Base-by-base conservation (phyloP, 2,888 invertebrate genomes). In the Tachystola acroxantha region DNA sequence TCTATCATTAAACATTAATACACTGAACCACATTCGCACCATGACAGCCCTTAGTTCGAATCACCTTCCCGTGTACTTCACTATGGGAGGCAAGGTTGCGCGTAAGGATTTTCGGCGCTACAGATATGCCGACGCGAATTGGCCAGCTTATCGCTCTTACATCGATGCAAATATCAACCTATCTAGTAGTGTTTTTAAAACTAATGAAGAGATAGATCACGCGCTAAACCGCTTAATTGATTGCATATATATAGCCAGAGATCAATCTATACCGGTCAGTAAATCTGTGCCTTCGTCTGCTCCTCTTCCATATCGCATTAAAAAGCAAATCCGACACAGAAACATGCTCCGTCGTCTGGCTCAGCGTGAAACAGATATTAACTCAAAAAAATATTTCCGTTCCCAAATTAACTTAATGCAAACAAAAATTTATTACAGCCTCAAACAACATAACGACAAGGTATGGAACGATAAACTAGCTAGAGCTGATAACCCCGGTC, bases 51-150 rank as follows among this genome's bases (percentile, higher is more conserved):
- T 42, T 1, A 36, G 39, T 1, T 42, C 42, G 10, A 42, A 42
- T 11, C 42, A 42, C n/a, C n/a, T 36, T n/a, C 42, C 42, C 1
- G 11, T 41, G 3, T 29, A 14, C 7, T 38, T 36, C 16, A 7
- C 22, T 9, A 20, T 38, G 1, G 14, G 11, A 5, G 35, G 26
- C n/a, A 7, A 1, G 13, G 2, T 32, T 1, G 16, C 7, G 0
- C 25, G 19, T 1, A 31, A 16, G 1, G 14, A 9, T 9, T 10
- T 2, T n/a, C 24, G 9, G 7, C 4, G n/a, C 4, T 36, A 10
- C 7, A 28, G 28, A 1, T 40, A 28, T 24, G 9, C 2, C 10
- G 28, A 30, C 25, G 29, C 37, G 1, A 10, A 37, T 12, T 41
- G 35, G 33, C 13, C 3, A 4, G 9, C 7, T 1, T 41, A 19